Conservation (phyloP, 1,140 invertebrate genomes). For the Macrostomum lignano region DNA sequence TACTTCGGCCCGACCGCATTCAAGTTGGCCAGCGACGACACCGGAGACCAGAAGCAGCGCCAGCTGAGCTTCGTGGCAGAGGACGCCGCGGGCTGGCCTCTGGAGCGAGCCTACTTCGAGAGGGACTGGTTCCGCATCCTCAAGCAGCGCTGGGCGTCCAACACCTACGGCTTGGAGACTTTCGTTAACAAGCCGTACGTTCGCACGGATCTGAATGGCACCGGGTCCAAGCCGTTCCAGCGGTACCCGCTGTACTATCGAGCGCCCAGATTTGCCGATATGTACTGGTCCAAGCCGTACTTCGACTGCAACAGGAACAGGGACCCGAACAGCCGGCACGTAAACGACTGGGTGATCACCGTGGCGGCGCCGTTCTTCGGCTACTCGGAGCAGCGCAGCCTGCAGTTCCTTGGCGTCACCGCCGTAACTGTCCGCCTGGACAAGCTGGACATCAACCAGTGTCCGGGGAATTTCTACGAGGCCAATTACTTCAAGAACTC, state of each 20-base stretch:
- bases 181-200: constrained; percentile 70
- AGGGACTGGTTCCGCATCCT: constrained; percentile 1
- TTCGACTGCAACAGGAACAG: constrained; percentile 77
- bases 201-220: constrained; percentile 42
- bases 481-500: constrained; percentile 79
- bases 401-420: constrained; percentile 52
- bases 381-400: too few species aligned
- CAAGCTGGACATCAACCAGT: constrained; percentile 75
- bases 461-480: constrained; percentile 48
- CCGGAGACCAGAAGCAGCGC: constrained; percentile 6
- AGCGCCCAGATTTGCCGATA: constrained; percentile 32
- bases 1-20: constrained; percentile 70
- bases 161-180: constrained; percentile 63
- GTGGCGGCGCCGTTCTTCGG: constrained; percentile 88
- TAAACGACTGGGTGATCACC: constrained; percentile 68
- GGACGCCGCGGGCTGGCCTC: background rate
- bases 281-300: constrained; percentile 66
- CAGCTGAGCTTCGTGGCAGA: background rate
- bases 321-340: too few species aligned
- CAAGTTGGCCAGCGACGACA: constrained; percentile 55
- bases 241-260: constrained; percentile 56
- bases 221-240: constrained; percentile 33
- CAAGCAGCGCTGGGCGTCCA: constrained; percentile 49
- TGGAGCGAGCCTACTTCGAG: background rate
- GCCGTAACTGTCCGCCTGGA: constrained; percentile 62